phyloP scores from a whole-genome alignment of 2,797 vertebrate genomes.

The Sternarchorhynchus goeldii region DNA sequence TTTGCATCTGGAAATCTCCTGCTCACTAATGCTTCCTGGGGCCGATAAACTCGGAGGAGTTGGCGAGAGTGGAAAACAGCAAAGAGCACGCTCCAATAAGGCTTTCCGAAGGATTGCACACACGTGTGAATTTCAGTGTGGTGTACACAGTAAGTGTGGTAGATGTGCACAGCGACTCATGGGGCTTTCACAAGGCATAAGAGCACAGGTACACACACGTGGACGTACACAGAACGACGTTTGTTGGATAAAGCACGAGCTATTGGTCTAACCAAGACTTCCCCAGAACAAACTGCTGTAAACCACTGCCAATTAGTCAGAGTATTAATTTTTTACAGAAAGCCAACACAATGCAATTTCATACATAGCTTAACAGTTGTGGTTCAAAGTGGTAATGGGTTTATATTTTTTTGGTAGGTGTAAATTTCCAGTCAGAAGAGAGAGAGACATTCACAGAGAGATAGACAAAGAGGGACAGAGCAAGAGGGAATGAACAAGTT shows the following conservation, averaged over 20 bases:
- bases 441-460: background rate
- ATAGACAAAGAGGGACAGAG: conserved; percentile 12
- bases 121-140: background rate
- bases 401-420: background rate
- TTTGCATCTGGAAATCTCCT: conserved; percentile 22
- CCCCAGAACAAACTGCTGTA: background rate
- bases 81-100: too few relatives aligned
- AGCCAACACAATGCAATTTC: conserved; percentile 16
- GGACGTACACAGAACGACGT: too few relatives aligned
- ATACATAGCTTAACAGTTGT: conserved; percentile 46
- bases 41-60: background rate
- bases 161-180: too few relatives aligned
- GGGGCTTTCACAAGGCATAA: too few relatives aligned
- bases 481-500: background rate
- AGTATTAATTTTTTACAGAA: conserved; percentile 6
- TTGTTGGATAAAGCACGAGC: background rate
- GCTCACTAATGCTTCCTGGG: background rate
- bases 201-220: too few relatives aligned
- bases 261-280: background rate
- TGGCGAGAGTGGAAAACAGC: background rate
- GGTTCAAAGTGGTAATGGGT: conserved; percentile 36
- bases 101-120: background rate
- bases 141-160: too few relatives aligned
- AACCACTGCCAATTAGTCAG: conserved; percentile 3
- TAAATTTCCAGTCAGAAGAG: conserved; percentile 6